Base-by-base conservation (phyloP, 2,113 vertebrate genomes). In the Heterotis niloticus region DNA sequence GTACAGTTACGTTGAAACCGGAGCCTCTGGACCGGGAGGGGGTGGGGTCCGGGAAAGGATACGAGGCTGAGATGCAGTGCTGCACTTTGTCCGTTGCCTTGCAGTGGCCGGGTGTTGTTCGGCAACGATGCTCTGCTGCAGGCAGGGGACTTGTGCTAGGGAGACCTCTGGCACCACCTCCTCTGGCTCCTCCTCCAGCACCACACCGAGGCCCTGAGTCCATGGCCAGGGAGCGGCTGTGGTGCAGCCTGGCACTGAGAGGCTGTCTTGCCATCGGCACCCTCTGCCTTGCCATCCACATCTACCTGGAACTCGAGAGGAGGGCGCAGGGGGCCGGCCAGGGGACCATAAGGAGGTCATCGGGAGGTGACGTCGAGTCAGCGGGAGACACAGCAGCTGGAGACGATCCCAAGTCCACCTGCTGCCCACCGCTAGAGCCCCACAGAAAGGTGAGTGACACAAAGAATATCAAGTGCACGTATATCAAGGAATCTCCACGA, bases 391-490 rank as follows among this genome's bases (percentile, higher is more conserved):
- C 79, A 10, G 52, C 65, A 10, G 69, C 65, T 16, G 5, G 70
- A 28, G 78, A 83, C 24, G 82, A 60, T 17, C 80, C 44, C 51
- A 71, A 72, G 17, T 12, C 78, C 4, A 65, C 5, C 1, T 90
- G 85, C 77, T 85, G 81, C 71, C 84, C 85, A 0, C 76, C 80
- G 44, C 76, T 66, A 5, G 80, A 23, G 20, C 82, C n/a, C 0
- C 76, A 75, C 79, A 91, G 81, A 80, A 92, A 90, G 91, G 93
- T 94, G 86, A 78, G 90, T 81, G 68, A 4, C 24, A 23, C 4
- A 18, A 26, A 52, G 44, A n/a, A 14, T 23, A 34, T n/a, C n/a
- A n/a, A 23, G 24, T n/a, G 65, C 5, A 2, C n/a, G 13, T 14
- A 3, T 4, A 18, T 11, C 28, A 59, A n/a, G 54, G 26, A 7